Evolutionary conservation across 2,797 vertebrate genomes (phyloP), one percentile per base, ranked within the genome.

Genomic region (Scleropages formosus): DNA sequence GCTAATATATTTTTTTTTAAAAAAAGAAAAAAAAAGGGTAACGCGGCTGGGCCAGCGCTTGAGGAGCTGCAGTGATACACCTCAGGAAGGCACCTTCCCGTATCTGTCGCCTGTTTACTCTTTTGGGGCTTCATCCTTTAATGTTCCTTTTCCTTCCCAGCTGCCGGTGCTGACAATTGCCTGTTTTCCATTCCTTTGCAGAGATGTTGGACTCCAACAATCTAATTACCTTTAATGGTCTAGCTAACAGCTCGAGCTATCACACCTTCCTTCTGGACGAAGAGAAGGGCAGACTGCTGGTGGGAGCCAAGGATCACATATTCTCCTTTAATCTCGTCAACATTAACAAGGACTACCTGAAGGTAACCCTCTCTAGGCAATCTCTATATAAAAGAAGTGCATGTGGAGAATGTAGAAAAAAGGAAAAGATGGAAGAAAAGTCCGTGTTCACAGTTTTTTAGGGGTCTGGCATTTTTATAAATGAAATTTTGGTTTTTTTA

Each of bases 131-230:
- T 51, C 75, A 51, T 26, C n/a, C n/a, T 68, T 61, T 20, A 68
- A 8, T 49, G 20, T 18, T 27, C 22, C 65, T 44, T 13, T 59
- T 20, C 61, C 27, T 7, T 9, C 26, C 62, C n/a, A 0, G 39
- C 8, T 1, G 13, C 47, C 66, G 12, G 7, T 26, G 15, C 31
- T 66, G 39, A 65, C 24, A 60, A 4, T 60, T n/a, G n/a, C 31
- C 20, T 68, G 71, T 58, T 68, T 22, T 77, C 62, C 86, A 82
- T 87, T 85, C 73, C 84, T 82, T 87, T 87, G 62, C 94, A 99
- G 98, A 99, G 85, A 98, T 99, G 97, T 82, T 97, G 90, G 96
- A 98, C 84, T 96, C 96, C 69, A 96, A 95, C 89, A 98, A 96
- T 85, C 88, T 98, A 79, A 92, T 96, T 77, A 96, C 93, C 73